phyloP scores from a whole-genome alignment of 2,797 vertebrate species.

The Champsocephalus gunnari region DNA sequence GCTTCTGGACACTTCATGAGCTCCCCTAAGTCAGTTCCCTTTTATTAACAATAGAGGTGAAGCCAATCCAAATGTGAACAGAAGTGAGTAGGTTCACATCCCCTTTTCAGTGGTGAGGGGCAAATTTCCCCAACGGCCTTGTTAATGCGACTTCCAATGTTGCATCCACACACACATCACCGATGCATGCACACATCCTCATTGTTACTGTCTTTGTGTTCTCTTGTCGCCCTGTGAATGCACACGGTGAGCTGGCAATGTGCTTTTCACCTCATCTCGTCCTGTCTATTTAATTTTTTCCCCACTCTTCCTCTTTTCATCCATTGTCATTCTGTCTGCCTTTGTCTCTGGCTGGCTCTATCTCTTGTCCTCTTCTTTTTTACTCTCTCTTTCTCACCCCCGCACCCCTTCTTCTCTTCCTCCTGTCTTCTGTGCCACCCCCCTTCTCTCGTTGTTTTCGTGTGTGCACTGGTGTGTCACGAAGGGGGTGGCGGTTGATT shows the following conservation, averaged over 20 bases:
- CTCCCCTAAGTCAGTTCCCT: slow-evolving; percentile 52
- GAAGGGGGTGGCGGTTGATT: slow-evolving; percentile 70
- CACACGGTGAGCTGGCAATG: slow-evolving; percentile 36
- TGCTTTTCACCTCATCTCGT: slow-evolving; percentile 58
- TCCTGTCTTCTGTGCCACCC: slow-evolving; percentile 42
- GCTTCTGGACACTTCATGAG: slow-evolving; percentile 43
- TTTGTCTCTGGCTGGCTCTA: slow-evolving; percentile 65
- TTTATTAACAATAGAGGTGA: slow-evolving; percentile 53
- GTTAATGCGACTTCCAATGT: slow-evolving; percentile 12
- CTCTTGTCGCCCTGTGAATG: slow-evolving; percentile 44
- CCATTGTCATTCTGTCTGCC: slow-evolving; percentile 62
- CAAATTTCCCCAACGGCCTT: slow-evolving; percentile 42
- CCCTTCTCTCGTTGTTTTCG: slow-evolving; percentile 46
- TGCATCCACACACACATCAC: slow-evolving; percentile 2
- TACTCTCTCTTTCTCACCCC: slow-evolving; percentile 54
- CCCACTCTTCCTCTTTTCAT: slow-evolving; percentile 52
- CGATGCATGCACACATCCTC: slow-evolving; percentile 29
- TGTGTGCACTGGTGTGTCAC: slow-evolving; percentile 71
- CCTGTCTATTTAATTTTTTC: not conserved
- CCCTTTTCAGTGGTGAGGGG: slow-evolving; percentile 67
- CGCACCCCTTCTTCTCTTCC: slow-evolving; percentile 29
- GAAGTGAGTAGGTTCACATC: slow-evolving; percentile 81
- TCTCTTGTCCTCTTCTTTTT: slow-evolving; percentile 57
- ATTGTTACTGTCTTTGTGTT: slow-evolving; percentile 59
- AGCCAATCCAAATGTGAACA: slow-evolving; percentile 49